Conservation (phyloP, 37 sponge, comb jelly and placozoan species). For the Spongia lamella region DNA sequence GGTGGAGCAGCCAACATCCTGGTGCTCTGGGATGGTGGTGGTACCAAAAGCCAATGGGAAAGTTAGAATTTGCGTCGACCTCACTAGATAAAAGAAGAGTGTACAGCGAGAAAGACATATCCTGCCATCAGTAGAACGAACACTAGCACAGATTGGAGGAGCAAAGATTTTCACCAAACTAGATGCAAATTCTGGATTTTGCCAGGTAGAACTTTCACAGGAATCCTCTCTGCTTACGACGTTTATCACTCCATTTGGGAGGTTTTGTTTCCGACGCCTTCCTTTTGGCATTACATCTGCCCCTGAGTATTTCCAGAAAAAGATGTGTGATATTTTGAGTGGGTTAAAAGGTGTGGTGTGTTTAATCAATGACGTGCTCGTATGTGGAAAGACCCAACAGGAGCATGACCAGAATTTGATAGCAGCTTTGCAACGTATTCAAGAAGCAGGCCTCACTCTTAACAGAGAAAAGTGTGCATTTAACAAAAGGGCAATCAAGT, state of each 20-base stretch:
- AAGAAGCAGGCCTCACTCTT: slow-evolving; percentile 3
- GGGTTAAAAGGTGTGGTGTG: slow-evolving; percentile 13
- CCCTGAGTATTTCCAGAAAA: slow-evolving; percentile 5
- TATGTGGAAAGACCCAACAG: slow-evolving; percentile 2
- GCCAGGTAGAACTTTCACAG: not conserved
- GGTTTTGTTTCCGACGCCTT: too few relatives aligned
- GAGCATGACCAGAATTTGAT: slow-evolving; percentile 13
- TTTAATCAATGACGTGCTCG: slow-evolving; percentile 1
- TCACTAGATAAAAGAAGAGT: too few relatives aligned
- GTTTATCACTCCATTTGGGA: slow-evolving; percentile 1
- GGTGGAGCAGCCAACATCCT: slow-evolving; percentile 3
- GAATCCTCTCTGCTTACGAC: not conserved
- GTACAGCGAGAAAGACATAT: too few relatives aligned
- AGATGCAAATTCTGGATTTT: slow-evolving; percentile 16
- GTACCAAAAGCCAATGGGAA: too few relatives aligned
- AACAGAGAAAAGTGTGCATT: slow-evolving; percentile 18
- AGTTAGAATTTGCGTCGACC: too few relatives aligned
- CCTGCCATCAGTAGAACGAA: too few relatives aligned
- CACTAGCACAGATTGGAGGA: too few relatives aligned
- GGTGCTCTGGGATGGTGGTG: too few relatives aligned
- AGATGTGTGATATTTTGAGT: not conserved
- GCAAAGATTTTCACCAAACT: too few relatives aligned
- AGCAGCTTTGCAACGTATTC: not conserved
- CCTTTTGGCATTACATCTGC: not conserved
- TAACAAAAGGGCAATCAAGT: not conserved